Conservation (phyloP, 2,797 vertebrate species). For the Sarcoramphus papa region DNA sequence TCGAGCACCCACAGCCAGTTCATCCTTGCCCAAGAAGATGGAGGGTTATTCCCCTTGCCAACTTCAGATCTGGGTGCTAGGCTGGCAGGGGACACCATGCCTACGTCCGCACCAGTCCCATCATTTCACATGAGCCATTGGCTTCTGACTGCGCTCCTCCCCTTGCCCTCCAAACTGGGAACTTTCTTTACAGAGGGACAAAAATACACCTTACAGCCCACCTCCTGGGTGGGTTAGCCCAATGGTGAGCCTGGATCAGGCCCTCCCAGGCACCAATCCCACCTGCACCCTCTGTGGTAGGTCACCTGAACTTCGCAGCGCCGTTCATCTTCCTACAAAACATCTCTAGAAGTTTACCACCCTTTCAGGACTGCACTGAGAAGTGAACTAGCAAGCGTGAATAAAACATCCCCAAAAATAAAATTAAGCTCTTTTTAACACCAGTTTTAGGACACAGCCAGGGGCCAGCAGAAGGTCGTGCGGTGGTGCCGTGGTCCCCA, state of each 20-base stretch:
- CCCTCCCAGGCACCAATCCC: neutral
- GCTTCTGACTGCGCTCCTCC: neutral
- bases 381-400: neutral
- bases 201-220: neutral
- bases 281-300: neutral
- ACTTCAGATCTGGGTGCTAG: rapidly evolving
- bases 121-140: neutral
- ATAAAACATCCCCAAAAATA: neutral
- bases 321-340: neutral
- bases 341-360: neutral
- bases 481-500: neutral
- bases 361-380: neutral
- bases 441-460: neutral
- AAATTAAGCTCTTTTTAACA: neutral
- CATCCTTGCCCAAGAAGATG: neutral
- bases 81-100: neutral
- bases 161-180: neutral
- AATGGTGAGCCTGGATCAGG: neutral
- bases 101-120: neutral
- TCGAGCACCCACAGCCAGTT: neutral
- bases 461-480: neutral
- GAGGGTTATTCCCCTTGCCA: neutral
- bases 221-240: neutral
- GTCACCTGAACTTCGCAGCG: rapidly evolving
- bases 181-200: neutral